Conservation (phyloP, 2,797 vertebrate genomes). For the Sternotherus odoratus region DNA sequence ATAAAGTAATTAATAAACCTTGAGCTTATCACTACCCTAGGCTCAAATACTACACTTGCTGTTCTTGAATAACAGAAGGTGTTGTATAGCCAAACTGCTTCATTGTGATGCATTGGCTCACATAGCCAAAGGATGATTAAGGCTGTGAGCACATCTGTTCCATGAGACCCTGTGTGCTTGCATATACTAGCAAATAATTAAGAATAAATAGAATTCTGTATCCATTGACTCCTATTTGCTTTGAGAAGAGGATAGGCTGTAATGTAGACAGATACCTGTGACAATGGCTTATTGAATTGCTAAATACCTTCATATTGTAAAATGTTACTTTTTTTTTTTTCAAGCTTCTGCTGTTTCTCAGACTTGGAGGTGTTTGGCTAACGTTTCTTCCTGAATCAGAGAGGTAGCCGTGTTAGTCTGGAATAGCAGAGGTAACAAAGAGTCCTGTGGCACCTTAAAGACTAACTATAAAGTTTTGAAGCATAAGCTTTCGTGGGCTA, state of each 20-base stretch:
- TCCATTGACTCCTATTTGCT: background rate
- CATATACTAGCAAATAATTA: background rate
- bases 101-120: accelerated
- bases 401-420: too few relatives aligned
- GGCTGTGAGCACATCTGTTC: background rate
- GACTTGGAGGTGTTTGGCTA: background rate
- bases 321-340: background rate
- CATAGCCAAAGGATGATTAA: accelerated
- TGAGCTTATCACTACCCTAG: background rate
- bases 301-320: background rate
- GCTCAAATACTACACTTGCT: background rate
- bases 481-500: too few relatives aligned
- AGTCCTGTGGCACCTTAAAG: too few relatives aligned
- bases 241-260: background rate
- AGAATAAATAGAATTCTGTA: background rate
- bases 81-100: accelerated
- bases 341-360: background rate
- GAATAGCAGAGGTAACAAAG: too few relatives aligned
- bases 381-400: background rate
- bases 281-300: too few relatives aligned
- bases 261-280: background rate
- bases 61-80: background rate
- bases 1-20: accelerated
- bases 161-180: background rate
- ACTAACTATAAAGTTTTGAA: too few relatives aligned